Evolutionary conservation across 92 coral and sea anemone genomes (phyloP).

Genomic region (Epizoanthus scotinus): DNA sequence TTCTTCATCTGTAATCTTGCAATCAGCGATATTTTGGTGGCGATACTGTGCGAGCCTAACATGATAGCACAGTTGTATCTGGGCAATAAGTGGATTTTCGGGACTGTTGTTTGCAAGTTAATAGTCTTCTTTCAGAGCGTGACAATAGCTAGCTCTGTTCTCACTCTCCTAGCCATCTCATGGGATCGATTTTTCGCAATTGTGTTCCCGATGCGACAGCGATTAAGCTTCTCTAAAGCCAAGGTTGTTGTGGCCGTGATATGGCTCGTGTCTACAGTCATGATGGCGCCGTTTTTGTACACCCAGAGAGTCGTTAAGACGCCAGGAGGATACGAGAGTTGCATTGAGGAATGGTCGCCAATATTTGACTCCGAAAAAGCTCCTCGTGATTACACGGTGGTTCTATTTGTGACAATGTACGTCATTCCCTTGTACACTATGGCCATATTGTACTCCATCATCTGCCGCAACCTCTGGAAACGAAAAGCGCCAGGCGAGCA

Average conservation of each 20-base stretch:
- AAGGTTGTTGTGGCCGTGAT: conserved; percentile 51
- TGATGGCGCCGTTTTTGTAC: conserved; percentile 84
- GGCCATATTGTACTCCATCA: conserved; percentile 68
- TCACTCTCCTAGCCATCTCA: conserved; percentile 77
- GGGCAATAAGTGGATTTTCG: conserved; percentile 75
- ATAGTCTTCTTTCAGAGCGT: conserved; percentile 81
- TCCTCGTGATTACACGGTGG: conserved; percentile 70
- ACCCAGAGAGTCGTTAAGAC: conserved; percentile 56
- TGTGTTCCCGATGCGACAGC: conserved; percentile 66
- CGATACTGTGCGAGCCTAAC: conserved; percentile 78
- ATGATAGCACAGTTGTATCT: conserved; percentile 78
- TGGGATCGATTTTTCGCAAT: conserved; percentile 85
- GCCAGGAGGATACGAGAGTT: conserved; percentile 48
- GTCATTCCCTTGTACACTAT: conserved; percentile 68
- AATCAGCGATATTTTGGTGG: conserved; percentile 75
- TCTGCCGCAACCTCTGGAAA: conserved; percentile 73
- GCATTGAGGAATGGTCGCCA: conserved; percentile 82
- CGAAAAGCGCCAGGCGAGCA: conserved; percentile 69
- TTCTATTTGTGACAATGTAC: conserved; percentile 70
- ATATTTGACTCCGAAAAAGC: conserved; percentile 59
- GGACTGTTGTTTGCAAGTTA: conserved; percentile 65
- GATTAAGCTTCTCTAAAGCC: conserved; percentile 62
- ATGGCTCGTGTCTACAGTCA: conserved; percentile 56
- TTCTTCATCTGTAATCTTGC: conserved; percentile 83
- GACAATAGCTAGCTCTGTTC: conserved; percentile 78